Conservation (phyloP, 2,113 vertebrate species). For the Gasterosteus nipponicus region DNA sequence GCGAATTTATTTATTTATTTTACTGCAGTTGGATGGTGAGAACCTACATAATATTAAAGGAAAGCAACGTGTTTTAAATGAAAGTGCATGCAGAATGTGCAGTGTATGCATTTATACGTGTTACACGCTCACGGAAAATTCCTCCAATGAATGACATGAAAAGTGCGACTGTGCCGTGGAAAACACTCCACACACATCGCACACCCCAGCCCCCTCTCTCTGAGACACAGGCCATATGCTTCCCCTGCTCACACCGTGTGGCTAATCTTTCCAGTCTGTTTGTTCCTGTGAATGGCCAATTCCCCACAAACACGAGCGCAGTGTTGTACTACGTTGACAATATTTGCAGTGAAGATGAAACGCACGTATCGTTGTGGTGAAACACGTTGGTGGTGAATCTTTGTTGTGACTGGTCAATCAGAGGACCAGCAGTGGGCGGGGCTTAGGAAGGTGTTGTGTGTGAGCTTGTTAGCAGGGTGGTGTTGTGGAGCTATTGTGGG, state of each 20-base stretch:
- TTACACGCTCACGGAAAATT: not conserved
- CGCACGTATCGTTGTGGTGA: slow-evolving; percentile 2
- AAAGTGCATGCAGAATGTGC: not conserved
- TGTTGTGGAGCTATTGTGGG: slow-evolving; percentile 2
- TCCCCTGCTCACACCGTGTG: not conserved
- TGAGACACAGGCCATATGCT: slow-evolving; percentile 18
- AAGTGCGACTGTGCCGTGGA: not conserved
- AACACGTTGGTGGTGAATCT: slow-evolving; percentile 19
- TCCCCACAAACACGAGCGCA: not conserved
- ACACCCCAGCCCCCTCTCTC: not conserved
- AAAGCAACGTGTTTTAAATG: not conserved
- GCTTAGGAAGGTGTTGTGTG: slow-evolving; percentile 30
- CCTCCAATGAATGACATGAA: not conserved
- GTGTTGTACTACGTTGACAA: slow-evolving; percentile 33
- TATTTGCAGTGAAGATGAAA: slow-evolving; percentile 24
- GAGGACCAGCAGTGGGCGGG: slow-evolving; percentile 30
- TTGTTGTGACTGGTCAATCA: slow-evolving; percentile 48
- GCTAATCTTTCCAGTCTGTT: slow-evolving; percentile 16
- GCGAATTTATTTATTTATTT: not conserved
- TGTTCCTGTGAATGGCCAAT: slow-evolving; percentile 17
- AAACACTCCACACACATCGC: not conserved
- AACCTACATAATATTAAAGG: not conserved
- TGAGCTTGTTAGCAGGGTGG: not conserved
- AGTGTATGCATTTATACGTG: not conserved
- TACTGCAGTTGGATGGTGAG: not conserved